These are phyloP conservation scores for Papilio dardanus DNA, from an alignment of 1,140 invertebrate species.

Conservation along the genomic window DNA sequence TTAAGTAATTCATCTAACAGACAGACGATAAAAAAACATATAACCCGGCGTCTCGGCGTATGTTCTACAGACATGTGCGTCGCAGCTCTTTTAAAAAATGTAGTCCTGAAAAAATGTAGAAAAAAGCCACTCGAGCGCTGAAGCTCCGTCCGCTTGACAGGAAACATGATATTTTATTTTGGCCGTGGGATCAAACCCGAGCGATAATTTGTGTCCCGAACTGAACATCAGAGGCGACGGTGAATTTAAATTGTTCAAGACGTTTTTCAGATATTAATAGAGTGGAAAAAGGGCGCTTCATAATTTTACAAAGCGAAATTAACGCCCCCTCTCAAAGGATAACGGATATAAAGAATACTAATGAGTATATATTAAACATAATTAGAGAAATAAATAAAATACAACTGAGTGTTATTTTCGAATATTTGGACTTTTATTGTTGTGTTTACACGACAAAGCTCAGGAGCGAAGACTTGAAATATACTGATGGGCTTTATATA, in stretches of 20 bases:
- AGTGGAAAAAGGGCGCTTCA: slow-evolving; percentile 42
- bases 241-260: slow-evolving; percentile 70
- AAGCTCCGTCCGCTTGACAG: slow-evolving; percentile 75
- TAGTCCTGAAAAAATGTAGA: slow-evolving; percentile 63
- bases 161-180: slow-evolving; percentile 83
- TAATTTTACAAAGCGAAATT: slow-evolving; percentile 42
- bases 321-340: slow-evolving; percentile 42
- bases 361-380: slow-evolving; percentile 37
- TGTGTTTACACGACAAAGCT: slow-evolving; percentile 35
- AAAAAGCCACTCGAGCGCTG: slow-evolving; percentile 73
- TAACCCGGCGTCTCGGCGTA: slow-evolving; percentile 57
- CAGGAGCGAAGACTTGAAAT: not conserved
- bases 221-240: slow-evolving; percentile 67
- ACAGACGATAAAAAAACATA: slow-evolving; percentile 66
- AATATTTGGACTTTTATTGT: slow-evolving; percentile 25
- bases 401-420: slow-evolving; percentile 11
- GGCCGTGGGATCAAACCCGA: slow-evolving; percentile 79
- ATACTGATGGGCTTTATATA: not conserved
- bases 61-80: slow-evolving; percentile 78
- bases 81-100: slow-evolving; percentile 76
- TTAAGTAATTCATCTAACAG: slow-evolving; percentile 33
- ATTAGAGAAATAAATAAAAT: slow-evolving; percentile 36
- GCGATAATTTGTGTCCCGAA: slow-evolving; percentile 78
- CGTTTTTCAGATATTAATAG: slow-evolving; percentile 55
- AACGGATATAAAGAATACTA: slow-evolving; percentile 33